phyloP scores from a whole-genome alignment of 2,113 vertebrate genomes.

The Callospermophilus lateralis region DNA sequence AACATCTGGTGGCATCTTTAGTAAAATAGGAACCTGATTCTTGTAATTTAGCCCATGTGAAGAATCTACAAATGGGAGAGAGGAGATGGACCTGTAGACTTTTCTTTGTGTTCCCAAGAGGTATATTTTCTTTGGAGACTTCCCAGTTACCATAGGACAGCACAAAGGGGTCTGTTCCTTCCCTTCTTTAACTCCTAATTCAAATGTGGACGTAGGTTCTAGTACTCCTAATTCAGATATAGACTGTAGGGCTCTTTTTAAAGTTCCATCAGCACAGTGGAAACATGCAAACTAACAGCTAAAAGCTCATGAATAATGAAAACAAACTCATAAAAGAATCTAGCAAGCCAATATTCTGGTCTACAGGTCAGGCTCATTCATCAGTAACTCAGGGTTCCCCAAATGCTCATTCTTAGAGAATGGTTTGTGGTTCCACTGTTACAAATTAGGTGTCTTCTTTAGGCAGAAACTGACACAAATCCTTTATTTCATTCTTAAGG shows the following conservation, averaged over 20 bases:
- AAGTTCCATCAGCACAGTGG: not conserved
- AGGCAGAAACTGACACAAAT: not conserved
- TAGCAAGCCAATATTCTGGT: not conserved
- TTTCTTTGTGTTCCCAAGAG: not conserved
- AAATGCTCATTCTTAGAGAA: not conserved
- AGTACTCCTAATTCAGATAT: not conserved
- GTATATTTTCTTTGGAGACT: not conserved
- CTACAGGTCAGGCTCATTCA: not conserved
- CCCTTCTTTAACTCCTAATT: not conserved
- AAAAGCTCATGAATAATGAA: not conserved
- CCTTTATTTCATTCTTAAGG: not conserved
- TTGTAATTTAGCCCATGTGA: not conserved
- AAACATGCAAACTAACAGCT: not conserved
- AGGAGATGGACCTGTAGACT: not conserved
- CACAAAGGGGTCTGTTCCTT: not conserved
- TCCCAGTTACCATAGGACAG: rapidly evolving
- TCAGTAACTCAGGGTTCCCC: not conserved
- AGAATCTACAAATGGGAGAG: not conserved
- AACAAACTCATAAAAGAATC: not conserved
- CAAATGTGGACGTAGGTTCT: not conserved
- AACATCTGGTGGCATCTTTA: not conserved
- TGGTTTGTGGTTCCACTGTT: not conserved
- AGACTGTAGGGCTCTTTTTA: not conserved
- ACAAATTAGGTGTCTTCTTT: not conserved
- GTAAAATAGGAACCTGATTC: not conserved